These are phyloP conservation scores for Drosophila sulfurigaster DNA, from an alignment of 1,140 invertebrate genomes.

Conservation along the genomic window DNA sequence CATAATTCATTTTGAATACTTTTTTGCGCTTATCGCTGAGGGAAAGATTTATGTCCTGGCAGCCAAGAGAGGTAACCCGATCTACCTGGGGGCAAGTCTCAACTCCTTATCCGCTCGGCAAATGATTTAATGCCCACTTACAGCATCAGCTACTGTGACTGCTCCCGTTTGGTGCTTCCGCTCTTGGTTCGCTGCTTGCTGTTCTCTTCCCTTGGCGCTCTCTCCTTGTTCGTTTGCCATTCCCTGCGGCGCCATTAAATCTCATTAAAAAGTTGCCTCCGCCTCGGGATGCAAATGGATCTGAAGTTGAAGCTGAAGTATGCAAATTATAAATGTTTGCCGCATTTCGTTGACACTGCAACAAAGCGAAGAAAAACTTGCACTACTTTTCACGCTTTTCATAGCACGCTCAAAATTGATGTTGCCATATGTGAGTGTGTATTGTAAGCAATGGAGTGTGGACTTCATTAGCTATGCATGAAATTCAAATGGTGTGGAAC, in stretches of 20 bases:
- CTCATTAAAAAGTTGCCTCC: slow-evolving; percentile 76
- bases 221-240: neutral
- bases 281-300: slow-evolving; percentile 13
- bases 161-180: slow-evolving; percentile 8
- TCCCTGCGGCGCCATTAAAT: slow-evolving; percentile 79
- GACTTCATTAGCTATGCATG: slow-evolving; percentile 65
- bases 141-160: slow-evolving; percentile 53
- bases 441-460: slow-evolving; percentile 8
- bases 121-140: slow-evolving; percentile 80
- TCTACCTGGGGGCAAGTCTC: slow-evolving; percentile 49
- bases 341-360: slow-evolving; percentile 57
- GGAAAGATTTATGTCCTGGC: slow-evolving; percentile 72
- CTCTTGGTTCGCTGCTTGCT: neutral
- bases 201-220: no score
- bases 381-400: slow-evolving; percentile 44
- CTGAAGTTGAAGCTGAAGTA: slow-evolving; percentile 14
- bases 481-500: slow-evolving; percentile 57
- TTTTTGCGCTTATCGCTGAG: slow-evolving; percentile 73
- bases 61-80: slow-evolving; percentile 62
- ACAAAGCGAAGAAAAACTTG: slow-evolving; percentile 29
- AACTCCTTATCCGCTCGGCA: slow-evolving; percentile 69
- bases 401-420: slow-evolving; percentile 35
- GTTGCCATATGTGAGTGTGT: neutral
- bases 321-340: slow-evolving; percentile 75
- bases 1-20: slow-evolving; percentile 81